Percentiles rank a stretch among this genome's conserved stretches.
phyloP scores from a whole-genome alignment of 2,888 invertebrate genomes.

The Polydrusus cervinus region DNA sequence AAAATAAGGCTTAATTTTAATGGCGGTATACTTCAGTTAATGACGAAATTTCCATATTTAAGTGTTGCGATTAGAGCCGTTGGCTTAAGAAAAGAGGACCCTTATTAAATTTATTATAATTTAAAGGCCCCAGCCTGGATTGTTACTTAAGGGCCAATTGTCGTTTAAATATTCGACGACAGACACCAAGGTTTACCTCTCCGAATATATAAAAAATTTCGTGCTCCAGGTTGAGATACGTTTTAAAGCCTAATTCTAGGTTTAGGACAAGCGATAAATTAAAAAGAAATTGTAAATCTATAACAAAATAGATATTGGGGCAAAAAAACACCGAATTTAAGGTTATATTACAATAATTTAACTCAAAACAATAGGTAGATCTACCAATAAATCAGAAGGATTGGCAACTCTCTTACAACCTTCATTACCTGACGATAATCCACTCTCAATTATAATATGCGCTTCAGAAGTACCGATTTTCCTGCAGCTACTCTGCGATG shows the following conservation, averaged over 20 bases:
- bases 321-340: no score
- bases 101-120: conserved; percentile 54
- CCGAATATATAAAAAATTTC: conserved; percentile 2
- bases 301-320: no score
- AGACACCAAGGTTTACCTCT: conserved; percentile 12
- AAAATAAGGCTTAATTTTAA: conserved; percentile 55
- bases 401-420: no score
- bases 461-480: no score
- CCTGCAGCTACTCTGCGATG: no score
- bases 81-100: conserved; percentile 40
- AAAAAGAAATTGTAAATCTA: no score
- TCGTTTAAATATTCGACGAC: conserved; percentile 17
- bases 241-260: neutral
- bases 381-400: no score
- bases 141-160: conserved; percentile 26
- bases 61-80: conserved; percentile 52
- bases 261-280: neutral
- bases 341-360: no score
- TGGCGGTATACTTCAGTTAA: conserved; percentile 50
- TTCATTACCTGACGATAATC: no score
- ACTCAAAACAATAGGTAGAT: no score
- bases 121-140: conserved; percentile 23
- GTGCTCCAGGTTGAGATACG: neutral
- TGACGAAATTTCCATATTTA: conserved; percentile 55
- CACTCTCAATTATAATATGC: no score